Evolutionary conservation across 2,888 invertebrate species (phyloP).

Genomic region (Tethea ocularis): DNA sequence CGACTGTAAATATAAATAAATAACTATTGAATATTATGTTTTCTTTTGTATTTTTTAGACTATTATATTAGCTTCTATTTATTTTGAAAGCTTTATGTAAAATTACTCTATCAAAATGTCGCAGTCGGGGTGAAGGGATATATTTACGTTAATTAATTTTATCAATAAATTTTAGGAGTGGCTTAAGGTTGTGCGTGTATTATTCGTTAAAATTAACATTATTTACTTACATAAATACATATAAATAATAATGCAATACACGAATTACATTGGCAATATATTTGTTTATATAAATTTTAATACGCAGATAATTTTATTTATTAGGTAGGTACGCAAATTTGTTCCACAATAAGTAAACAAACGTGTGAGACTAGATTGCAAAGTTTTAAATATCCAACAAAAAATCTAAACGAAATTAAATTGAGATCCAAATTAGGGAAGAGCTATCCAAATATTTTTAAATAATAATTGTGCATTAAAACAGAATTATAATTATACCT

Average conservation of each 20-base stretch:
- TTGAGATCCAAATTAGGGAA: background rate
- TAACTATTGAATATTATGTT: constrained; percentile 6
- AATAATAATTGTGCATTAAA: no score
- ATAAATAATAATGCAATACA: constrained; percentile 7
- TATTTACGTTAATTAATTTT: constrained; percentile 21
- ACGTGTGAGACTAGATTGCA: background rate
- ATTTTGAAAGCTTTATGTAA: constrained; percentile 46
- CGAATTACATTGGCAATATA: background rate
- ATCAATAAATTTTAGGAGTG: constrained; percentile 41
- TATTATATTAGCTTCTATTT: constrained; percentile 24
- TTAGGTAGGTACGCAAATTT: background rate
- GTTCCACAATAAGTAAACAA: no score
- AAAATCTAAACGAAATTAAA: background rate
- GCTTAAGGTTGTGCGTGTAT: constrained; percentile 65
- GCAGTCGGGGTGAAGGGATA: constrained; percentile 39
- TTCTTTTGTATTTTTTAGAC: constrained; percentile 18
- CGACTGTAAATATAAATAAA: background rate
- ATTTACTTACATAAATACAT: constrained; percentile 12
- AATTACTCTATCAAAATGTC: constrained; percentile 46
- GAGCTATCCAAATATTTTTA: background rate
- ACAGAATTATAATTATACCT: no score
- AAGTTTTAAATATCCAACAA: background rate
- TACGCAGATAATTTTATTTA: background rate
- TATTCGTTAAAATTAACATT: constrained; percentile 40
- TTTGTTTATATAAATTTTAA: background rate